These are phyloP conservation scores for Agonopterix arenella DNA, from an alignment of 2,888 invertebrate species.

Conservation along the genomic window DNA sequence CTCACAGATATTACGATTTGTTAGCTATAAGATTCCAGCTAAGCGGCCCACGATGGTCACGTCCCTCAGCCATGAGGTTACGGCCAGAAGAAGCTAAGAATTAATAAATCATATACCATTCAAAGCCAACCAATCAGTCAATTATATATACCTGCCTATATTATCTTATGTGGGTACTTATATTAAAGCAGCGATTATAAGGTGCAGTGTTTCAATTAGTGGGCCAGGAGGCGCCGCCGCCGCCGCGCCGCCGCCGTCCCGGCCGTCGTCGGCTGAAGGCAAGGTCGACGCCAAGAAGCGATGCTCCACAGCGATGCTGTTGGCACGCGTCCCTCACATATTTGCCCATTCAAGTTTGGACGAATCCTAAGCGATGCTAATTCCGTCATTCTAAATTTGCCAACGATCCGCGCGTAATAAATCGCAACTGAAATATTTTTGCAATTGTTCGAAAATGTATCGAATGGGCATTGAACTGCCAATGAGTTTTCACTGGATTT, in stretches of 20 bases:
- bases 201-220: neutral
- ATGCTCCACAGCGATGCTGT: conserved; percentile 3
- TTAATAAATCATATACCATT: neutral
- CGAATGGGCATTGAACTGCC: no score
- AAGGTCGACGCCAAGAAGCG: neutral
- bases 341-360: conserved; percentile 26
- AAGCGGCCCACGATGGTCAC: no score
- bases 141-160: neutral
- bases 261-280: neutral
- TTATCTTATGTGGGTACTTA: no score
- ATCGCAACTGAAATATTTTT: conserved; percentile 7
- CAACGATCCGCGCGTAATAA: conserved; percentile 17
- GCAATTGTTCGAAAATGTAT: conserved; percentile 4
- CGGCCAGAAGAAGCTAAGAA: no score
- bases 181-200: no score
- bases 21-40: no score
- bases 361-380: conserved; percentile 29
- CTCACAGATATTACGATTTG: no score
- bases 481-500: neutral
- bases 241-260: neutral
- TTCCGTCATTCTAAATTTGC: conserved; percentile 26
- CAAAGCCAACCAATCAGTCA: neutral
- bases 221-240: neutral
- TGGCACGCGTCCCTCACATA: conserved; percentile 25
- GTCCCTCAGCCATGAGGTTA: no score